Conservation (phyloP, 30 jellyfish, hydroid and myxozoan genomes). For the Hydra vulgaris region DNA sequence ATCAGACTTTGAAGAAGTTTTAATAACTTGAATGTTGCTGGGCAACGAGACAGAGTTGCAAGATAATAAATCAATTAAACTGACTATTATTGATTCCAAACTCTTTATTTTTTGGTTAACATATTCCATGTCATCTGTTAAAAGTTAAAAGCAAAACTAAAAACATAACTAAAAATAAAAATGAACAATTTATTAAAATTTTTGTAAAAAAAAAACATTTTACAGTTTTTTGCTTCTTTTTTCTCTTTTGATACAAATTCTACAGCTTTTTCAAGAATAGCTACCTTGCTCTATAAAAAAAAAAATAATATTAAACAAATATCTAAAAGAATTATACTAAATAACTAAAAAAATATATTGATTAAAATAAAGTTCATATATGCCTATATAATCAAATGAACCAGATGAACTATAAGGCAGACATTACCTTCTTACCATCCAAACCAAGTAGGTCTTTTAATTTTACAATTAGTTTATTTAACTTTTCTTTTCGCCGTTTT, state of each 20-base stretch:
- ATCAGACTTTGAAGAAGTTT: not conserved
- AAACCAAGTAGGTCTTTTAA: constrained; percentile 37
- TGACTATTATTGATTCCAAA: constrained; percentile 7
- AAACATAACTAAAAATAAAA: too few relatives aligned
- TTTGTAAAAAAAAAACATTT: not conserved
- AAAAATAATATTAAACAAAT: too few relatives aligned
- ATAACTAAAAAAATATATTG: too few relatives aligned
- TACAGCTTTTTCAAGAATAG: constrained; percentile 16
- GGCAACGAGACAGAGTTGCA: constrained; percentile 16
- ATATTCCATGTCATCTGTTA: not conserved
- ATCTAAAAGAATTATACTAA: too few relatives aligned
- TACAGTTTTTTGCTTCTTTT: not conserved
- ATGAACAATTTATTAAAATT: too few relatives aligned
- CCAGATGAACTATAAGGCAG: not conserved
- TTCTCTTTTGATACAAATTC: not conserved
- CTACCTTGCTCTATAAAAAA: constrained; percentile 11
- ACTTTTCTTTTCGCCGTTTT: constrained; percentile 60
- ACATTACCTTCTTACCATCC: constrained; percentile 4
- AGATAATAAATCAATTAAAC: not conserved
- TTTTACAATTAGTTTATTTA: constrained; percentile 59
- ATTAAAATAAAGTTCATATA: too few relatives aligned
- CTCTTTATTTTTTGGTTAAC: not conserved
- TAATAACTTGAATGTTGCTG: not conserved
- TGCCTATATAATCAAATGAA: too few relatives aligned
- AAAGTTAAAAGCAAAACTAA: too few relatives aligned